Base-by-base conservation (phyloP, 2,888 invertebrate species). In the Anodontia alba region DNA sequence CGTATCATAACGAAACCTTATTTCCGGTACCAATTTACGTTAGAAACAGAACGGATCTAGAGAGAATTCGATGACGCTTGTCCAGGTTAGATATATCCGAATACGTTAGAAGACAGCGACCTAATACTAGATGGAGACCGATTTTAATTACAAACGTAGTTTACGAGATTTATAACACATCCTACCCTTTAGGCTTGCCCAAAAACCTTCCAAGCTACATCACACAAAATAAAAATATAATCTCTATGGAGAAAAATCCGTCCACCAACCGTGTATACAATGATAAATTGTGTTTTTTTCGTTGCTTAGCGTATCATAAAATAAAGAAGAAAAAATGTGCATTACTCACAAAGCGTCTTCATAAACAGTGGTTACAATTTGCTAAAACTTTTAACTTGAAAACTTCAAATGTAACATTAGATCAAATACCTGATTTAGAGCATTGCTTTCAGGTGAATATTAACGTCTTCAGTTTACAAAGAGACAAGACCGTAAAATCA, bases 361-460 rank as follows among this genome's bases (percentile, higher is more conserved):
- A 49, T 49, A 49, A 20, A 49, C 49, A 49, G 49, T 20, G 49
- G 49, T 5, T 49, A 20, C 12, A 20, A 49, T 49, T 20, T 20
- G 5, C 49, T 20, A 49, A 20, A 20, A 49, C 49, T 20, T 5
- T 20, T 49, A 20, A 20, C 49, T 20, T 49, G 49, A 20, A 20
- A 20, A 49, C 49, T 17, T 8, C 49, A 49, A 20, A 8, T 5
- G n/a, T 49, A 20, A 49, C 49, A 5, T 5, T 49, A 10, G 49
- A 49, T 20, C 12, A 49, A 49, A 20, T 49, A 49, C 49, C 49
- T 20, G 49, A 49, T 15, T 36, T 71, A 49, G 79, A 79, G 38
- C 33, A 42, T 31, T 71, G 74, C 57, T 79, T 79, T 42, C 42
- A 70, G 1, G 54, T 79, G 1, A 79, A 79, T 46, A 36, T 76